phyloP scores from a whole-genome alignment of 2,888 invertebrate genomes.

The Smittia aterrima region DNA sequence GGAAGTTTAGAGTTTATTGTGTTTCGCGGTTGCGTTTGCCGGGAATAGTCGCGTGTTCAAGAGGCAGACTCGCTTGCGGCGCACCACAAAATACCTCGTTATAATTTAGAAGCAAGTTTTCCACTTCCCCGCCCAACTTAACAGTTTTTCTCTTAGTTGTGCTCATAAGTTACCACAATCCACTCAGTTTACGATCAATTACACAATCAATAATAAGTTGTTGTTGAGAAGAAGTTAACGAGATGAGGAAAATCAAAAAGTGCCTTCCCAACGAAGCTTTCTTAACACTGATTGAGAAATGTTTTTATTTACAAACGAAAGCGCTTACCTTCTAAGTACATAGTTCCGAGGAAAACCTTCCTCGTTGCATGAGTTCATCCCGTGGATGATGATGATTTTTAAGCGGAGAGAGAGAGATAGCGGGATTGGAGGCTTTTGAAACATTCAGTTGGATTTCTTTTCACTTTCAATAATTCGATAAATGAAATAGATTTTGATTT shows the following conservation, averaged over 20 bases:
- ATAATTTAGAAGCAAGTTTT: not conserved
- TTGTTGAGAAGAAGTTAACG: constrained; percentile 9
- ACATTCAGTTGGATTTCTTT: constrained; percentile 29
- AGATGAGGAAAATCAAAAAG: constrained; percentile 2
- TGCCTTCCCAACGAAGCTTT: constrained; percentile 21
- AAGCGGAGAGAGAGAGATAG: not conserved
- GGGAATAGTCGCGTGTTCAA: not conserved
- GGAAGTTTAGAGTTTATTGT: not conserved
- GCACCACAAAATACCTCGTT: constrained; percentile 33
- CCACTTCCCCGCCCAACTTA: not conserved
- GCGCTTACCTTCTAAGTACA: not conserved
- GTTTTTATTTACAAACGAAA: not conserved
- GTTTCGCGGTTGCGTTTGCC: not conserved
- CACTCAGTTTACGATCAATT: not conserved
- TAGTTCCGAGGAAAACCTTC: not conserved
- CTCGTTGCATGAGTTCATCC: constrained; percentile 25
- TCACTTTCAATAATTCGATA: not conserved
- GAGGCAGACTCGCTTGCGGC: not conserved
- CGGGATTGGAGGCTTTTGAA: constrained; percentile 19
- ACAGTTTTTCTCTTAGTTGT: constrained; percentile 19
- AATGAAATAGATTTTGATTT: not conserved
- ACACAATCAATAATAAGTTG: not conserved
- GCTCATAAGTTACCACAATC: constrained; percentile 34
- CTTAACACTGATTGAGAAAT: not conserved
- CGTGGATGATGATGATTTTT: constrained; percentile 31